Base-by-base conservation (phyloP, 2,888 invertebrate genomes). In the Schrankia costaestrigalis region DNA sequence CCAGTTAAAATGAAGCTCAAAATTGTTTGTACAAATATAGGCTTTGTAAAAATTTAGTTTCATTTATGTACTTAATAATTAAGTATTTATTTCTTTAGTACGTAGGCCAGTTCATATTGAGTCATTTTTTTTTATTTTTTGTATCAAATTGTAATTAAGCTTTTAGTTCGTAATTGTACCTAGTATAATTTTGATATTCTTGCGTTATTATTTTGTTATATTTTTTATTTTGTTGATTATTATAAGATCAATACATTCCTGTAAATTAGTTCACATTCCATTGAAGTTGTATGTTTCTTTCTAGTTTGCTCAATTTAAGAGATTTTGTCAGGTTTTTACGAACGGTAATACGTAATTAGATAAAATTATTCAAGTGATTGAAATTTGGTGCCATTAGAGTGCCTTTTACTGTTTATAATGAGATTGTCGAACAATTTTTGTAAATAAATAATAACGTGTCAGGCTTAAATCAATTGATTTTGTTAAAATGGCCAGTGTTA, bases 1-100 rank as follows among this genome's bases (percentile, higher is more conserved):
- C 86, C 86, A 86, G 86, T 86, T 63, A 53, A 72, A 67, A 67
- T 52, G 71, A 84, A 75, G 83, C 85, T 85, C 85, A 81, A 86
- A 85, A 84, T 84, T 55, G 57, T 58, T 69, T 84, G 84, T 86
- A 85, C 84, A 85, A 84, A 83, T 71, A 57, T 65, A 59, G 52
- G 56, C 55, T 45, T 58, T 77, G 74, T 77, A 74, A 59, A 56
- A 65, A 53, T 41, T 12, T 52, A 50, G 55, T 41, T 65, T 57
- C 58, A 35, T 58, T 67, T 58, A 42, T 46, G 42, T 56, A 58
- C 43, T 44, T 49, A 35, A 6, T 46, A 39, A 25, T 46, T 80
- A 79, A 78, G 75, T 86, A 86, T 86, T 86, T 86, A 85, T 86
- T 86, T 67, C 46, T 25, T 57, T 82, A 83, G 78, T 60, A 64